Evolutionary conservation across 1,140 invertebrate species (phyloP), one percentile per base, ranked within the genome.

Genomic region (Dreissena polymorpha): DNA sequence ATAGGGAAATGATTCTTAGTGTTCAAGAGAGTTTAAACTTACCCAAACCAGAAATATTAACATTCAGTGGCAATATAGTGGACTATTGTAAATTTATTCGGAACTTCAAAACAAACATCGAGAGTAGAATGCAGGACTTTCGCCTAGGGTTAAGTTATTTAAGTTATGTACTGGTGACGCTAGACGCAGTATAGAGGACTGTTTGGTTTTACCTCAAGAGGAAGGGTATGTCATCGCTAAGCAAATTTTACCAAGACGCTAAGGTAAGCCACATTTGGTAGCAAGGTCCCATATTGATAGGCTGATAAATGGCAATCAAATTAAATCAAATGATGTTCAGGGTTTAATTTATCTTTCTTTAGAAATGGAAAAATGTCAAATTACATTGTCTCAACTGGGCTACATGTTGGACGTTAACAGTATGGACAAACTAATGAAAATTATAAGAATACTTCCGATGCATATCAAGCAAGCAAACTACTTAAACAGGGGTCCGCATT

Each of bases 241-340:
- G 60, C 13, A 18, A 23, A 73, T 73, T 14, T 57, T 73, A 13
- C 3, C 16, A 57, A 6, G 2, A 12, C 50, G 71, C 10, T 57
- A 57, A 25, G 71, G 71, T 57, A 73, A 73, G 53, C 71, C 71
- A 1, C 50, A 73, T 57, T 57, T 73, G 29, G 71, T 51, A 6
- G 69, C 29, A 13, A 51, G 69, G 50, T 72, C 10, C 6, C 10
- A 51, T 50, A 50, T 72, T 13, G 69, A 55, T 12, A 12, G 53
- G 18, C 53, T 55, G 12, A 55, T 55, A 12, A 12, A 55, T 55
- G 12, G n/a, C n/a, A n/a, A n/a, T n/a, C n/a, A n/a, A n/a, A n/a
- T n/a, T n/a, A n/a, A n/a, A n/a, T n/a, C n/a, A n/a, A n/a, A n/a
- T n/a, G n/a, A n/a, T n/a, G n/a, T n/a, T n/a, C n/a, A n/a, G n/a